These are phyloP conservation scores for Stenoptilia bipunctidactyla DNA, from an alignment of 2,888 invertebrate species.

Conservation along the genomic window DNA sequence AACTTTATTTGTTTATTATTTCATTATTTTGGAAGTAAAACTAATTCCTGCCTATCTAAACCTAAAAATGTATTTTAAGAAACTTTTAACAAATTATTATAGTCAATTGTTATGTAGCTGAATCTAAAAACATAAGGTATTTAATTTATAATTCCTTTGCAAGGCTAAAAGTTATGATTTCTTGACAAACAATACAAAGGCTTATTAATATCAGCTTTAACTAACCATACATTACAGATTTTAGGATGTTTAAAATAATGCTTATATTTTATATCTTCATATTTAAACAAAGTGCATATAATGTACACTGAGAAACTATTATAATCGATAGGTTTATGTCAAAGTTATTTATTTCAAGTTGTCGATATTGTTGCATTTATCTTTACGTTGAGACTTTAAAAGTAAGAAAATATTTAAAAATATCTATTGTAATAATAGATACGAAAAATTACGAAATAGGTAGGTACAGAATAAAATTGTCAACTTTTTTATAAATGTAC, in stretches of 20 bases:
- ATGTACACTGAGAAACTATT: constrained; percentile 15
- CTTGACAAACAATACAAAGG: neutral
- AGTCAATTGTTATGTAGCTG: constrained; percentile 26
- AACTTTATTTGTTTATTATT: too few species aligned
- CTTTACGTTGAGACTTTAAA: too few species aligned
- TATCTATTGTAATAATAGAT: too few species aligned
- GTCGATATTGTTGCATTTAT: too few species aligned
- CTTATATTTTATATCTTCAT: constrained; percentile 14
- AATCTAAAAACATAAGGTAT: neutral
- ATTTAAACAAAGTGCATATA: constrained; percentile 3
- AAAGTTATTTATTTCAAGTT: too few species aligned
- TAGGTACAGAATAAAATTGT: too few species aligned
- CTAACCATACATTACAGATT: neutral
- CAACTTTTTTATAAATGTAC: too few species aligned
- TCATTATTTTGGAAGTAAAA: too few species aligned
- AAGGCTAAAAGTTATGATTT: neutral
- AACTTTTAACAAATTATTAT: constrained; percentile 5
- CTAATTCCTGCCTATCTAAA: too few species aligned
- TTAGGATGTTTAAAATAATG: constrained; percentile 14
- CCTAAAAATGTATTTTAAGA: too few species aligned
- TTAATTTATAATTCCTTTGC: too few species aligned
- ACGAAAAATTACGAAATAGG: neutral
- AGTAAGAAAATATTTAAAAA: too few species aligned
- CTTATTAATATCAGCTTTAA: constrained; percentile 1
- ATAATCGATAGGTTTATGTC: constrained; percentile 1